Evolutionary conservation across 2,113 vertebrate genomes (phyloP).

Genomic region (Emydocephalus ijimae): DNA sequence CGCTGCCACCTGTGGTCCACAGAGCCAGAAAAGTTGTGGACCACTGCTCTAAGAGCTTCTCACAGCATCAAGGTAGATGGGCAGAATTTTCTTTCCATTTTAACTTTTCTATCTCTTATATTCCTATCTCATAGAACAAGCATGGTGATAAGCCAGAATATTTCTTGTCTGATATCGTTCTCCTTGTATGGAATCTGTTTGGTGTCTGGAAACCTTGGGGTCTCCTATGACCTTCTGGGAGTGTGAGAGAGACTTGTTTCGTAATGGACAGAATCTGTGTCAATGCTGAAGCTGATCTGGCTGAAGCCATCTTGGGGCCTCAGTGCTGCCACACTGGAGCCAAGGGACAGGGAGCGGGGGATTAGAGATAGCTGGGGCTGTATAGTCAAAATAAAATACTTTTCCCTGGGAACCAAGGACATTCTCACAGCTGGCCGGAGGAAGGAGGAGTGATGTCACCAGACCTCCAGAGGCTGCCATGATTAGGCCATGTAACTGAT

Average conservation of each 20-base stretch:
- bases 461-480: too few relatives aligned
- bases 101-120: neutral
- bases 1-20: rapidly evolving
- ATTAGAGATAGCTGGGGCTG: too few relatives aligned
- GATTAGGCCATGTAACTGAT: too few relatives aligned
- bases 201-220: neutral
- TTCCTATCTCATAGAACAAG: neutral
- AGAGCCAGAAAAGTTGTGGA: neutral
- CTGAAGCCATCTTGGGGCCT: too few relatives aligned
- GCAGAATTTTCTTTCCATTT: neutral
- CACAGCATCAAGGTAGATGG: neutral
- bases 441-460: too few relatives aligned
- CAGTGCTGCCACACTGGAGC: too few relatives aligned
- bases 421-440: too few relatives aligned
- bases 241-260: neutral
- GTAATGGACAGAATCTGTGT: neutral
- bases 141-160: neutral
- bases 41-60: neutral
- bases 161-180: neutral
- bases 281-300: too few relatives aligned
- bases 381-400: too few relatives aligned
- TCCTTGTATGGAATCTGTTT: neutral
- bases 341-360: too few relatives aligned
- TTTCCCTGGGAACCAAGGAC: too few relatives aligned
- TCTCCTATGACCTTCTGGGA: neutral